Evolutionary conservation across 1,140 invertebrate genomes (phyloP), one percentile per base, ranked within the genome.

Genomic region (Drosophila fuyamai): DNA sequence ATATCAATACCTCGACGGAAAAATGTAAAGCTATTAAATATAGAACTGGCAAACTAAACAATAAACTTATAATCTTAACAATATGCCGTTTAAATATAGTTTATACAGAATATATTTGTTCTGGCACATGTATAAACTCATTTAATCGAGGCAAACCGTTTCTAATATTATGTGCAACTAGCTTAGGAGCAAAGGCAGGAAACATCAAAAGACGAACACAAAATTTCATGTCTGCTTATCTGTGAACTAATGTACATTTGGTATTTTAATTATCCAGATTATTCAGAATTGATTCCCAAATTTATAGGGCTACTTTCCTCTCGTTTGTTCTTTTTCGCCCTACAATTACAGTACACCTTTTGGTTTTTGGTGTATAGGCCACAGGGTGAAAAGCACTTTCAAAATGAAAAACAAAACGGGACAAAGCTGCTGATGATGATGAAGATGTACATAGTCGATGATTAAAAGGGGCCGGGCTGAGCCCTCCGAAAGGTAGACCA

Each of bases 271-370:
- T 4, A 23, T 23, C 23, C 23, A 23, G 23, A 23, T 23, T 23
- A 23, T 23, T 23, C 23, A 23, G 23, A 23, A 23, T 23, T 23
- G 23, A 23, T 23, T 23, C 4, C 2, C 23, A 23, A 4, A 23
- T 23, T 23, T 23, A 23, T 4, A 23, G 23, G 23, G 6, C 6
- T 32, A n/a, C 4, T 12, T 40, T 40, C 14, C 0, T 13, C 0
- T 13, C 4, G 12, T 40, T 13, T 40, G 6, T 40, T 16, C 27
- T 1, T 50, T 8, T 58, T n/a, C 5, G 1, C 5, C 51, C 18
- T n/a, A 23, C 29, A 51, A 72, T 51, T 60, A 56, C 53, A 55
- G 58, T 57, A 59, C 48, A 56, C 62, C 63, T 68, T 68, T 67
- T 8, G 38, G 58, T n/a, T n/a, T n/a, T n/a, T n/a, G n/a, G 43